A percentile compares a stretch with the other conserved stretches of the same genome.
Evolutionary conservation across 2,888 invertebrate species (phyloP).

Genomic region (Pheosia gnoma): DNA sequence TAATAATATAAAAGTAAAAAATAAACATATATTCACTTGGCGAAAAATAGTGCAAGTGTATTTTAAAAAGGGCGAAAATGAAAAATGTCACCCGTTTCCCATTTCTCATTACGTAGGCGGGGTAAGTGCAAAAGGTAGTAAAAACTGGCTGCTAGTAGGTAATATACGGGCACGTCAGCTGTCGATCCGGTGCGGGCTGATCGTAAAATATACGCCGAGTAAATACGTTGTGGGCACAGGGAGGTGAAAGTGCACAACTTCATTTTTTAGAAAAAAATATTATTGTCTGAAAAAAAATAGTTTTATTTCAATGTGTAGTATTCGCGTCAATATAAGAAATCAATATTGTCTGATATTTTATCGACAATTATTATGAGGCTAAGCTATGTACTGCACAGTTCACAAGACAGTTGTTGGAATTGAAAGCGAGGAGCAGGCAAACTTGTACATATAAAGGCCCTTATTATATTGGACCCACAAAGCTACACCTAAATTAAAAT

Average conservation of each 20-base stretch:
- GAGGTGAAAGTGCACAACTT: conserved; percentile 23
- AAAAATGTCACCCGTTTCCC: conserved; percentile 5
- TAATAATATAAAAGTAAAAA: background rate
- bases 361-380: too few species aligned
- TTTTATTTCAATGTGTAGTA: too few species aligned
- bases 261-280: background rate
- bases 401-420: too few species aligned
- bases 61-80: background rate
- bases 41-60: background rate
- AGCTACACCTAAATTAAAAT: too few species aligned
- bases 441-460: too few species aligned
- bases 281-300: too few species aligned
- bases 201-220: conserved; percentile 51
- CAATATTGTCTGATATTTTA: too few species aligned
- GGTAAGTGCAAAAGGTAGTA: conserved; percentile 39
- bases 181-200: conserved; percentile 45
- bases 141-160: conserved; percentile 35
- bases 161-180: conserved; percentile 52
- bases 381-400: too few species aligned
- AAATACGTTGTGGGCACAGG: conserved; percentile 30
- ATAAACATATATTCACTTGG: too few species aligned
- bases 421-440: too few species aligned
- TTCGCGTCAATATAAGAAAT: too few species aligned
- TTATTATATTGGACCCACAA: too few species aligned
- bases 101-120: conserved; percentile 38